These are phyloP conservation scores for Salvelinus fontinalis DNA, from an alignment of 2,113 vertebrate species.

Conservation along the genomic window DNA sequence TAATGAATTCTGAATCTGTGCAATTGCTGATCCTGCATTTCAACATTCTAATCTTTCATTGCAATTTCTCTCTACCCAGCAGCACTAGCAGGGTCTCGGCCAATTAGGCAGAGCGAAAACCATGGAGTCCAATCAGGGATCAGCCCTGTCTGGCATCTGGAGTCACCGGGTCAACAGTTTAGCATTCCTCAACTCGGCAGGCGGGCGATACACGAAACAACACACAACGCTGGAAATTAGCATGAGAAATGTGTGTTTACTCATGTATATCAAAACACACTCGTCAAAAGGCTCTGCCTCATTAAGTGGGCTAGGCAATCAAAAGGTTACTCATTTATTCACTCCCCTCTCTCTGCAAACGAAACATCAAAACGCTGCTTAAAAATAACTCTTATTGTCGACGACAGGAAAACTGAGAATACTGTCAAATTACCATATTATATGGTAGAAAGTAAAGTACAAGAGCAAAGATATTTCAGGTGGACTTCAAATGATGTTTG, in stretches of 20 bases:
- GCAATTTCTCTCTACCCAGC: conserved; percentile 37
- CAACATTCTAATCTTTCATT: background rate
- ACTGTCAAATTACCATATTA: no score
- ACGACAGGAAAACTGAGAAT: no score
- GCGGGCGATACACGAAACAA: conserved; percentile 28
- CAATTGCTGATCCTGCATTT: conserved; percentile 20
- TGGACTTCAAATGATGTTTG: no score
- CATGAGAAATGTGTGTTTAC: conserved; percentile 55
- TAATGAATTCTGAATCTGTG: conserved; percentile 32
- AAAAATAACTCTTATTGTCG: no score
- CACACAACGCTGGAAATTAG: conserved; percentile 36
- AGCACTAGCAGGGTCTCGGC: conserved; percentile 8
- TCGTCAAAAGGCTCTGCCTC: conserved; percentile 32
- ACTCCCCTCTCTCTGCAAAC: background rate
- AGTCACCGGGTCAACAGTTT: conserved; percentile 53
- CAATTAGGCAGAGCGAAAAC: conserved; percentile 61
- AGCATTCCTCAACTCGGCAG: conserved; percentile 34
- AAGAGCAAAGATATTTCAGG: no score
- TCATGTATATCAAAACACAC: conserved; percentile 57
- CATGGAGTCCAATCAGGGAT: conserved; percentile 56
- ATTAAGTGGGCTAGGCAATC: conserved; percentile 24
- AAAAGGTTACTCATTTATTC: conserved; percentile 19
- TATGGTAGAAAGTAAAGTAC: no score
- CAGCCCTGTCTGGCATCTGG: conserved; percentile 44
- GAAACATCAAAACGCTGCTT: no score